Conservation (phyloP, 92 coral and sea anemone genomes). For the Porites lobata region DNA sequence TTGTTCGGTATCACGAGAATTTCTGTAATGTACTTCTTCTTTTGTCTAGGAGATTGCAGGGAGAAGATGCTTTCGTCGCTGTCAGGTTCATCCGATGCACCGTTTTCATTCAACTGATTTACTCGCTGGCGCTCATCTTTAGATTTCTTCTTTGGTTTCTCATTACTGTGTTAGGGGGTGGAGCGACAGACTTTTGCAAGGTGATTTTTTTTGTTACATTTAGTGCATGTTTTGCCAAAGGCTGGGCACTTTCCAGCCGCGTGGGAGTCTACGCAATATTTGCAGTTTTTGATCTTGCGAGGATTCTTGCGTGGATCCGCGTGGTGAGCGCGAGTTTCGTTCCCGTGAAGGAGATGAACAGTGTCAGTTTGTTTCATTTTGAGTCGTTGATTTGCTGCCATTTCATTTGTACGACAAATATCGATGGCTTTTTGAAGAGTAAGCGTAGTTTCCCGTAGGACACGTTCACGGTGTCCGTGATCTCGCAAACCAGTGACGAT, state of each 20-base stretch:
- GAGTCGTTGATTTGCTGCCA: conserved; percentile 41
- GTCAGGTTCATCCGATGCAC: too few relatives aligned
- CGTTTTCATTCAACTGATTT: too few relatives aligned
- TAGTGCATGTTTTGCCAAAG: conserved; percentile 38
- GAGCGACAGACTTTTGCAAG: conserved; percentile 58
- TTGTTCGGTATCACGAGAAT: too few relatives aligned
- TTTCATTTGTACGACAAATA: conserved; percentile 48
- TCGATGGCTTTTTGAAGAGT: conserved; percentile 46
- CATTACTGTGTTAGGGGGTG: background rate
- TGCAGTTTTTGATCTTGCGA: conserved; percentile 20
- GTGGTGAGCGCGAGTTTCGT: background rate
- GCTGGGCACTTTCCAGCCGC: conserved; percentile 56
- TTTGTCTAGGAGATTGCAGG: too few relatives aligned
- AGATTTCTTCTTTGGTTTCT: too few relatives aligned
- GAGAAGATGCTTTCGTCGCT: too few relatives aligned
- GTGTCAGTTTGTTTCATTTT: conserved; percentile 46
- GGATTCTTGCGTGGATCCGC: conserved; percentile 8
- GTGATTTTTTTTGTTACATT: conserved; percentile 43
- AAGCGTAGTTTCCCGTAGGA: conserved; percentile 39
- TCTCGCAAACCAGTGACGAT: conserved; percentile 9
- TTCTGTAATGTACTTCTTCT: too few relatives aligned
- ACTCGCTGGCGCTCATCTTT: too few relatives aligned
- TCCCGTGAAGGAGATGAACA: background rate
- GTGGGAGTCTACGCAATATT: conserved; percentile 56
- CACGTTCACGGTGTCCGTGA: conserved; percentile 49